Evolutionary conservation across 1,140 invertebrate species (phyloP), one percentile per base, ranked within the genome.

Genomic region (Bombus balteatus): DNA sequence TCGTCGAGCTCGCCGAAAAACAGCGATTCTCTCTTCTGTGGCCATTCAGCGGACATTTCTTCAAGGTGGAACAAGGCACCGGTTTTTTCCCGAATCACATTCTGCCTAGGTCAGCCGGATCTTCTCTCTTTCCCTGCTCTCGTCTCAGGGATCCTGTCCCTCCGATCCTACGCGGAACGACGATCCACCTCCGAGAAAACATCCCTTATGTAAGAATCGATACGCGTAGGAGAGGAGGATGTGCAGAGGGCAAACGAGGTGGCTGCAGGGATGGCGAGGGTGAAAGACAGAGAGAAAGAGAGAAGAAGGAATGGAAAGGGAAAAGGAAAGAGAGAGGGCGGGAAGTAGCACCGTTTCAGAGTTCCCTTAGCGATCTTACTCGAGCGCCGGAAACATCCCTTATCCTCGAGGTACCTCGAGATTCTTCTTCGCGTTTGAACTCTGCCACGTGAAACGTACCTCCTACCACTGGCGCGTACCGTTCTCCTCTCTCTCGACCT

Each of bases 121-220:
- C 73, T 32, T 41, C 57, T 43, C 47, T 28, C 28, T n/a, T 41
- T 34, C 66, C 32, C 32, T 72, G 6, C 28, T 41, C 41, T 70
- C 65, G 57, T 41, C 59, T 68, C 53, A 34, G 73, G 57, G 68
- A 72, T 78, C 84, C 85, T 80, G 77, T 83, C 83, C 65, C 74
- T 70, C 47, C 34, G 53, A 32, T 65, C 34, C 43, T 43, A 39
- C 72, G 78, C 73, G 77, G 66, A 43, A 83, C 78, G 87, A 86
- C 85, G 85, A 89, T 87, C 87, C 76, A 86, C 75, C 90, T 88
- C 65, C 88, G 79, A 87, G 78, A 88, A 90, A 89, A 90, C 90
- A 91, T 92, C 87, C 81, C 88, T 89, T 91, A 92, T 85, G 85
- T 92, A 92, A 91, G 92, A 91, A 91, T 91, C 90, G 90, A 91